These are phyloP conservation scores for Falco cherrug DNA, from an alignment of 2,797 vertebrate species.

Conservation along the genomic window DNA sequence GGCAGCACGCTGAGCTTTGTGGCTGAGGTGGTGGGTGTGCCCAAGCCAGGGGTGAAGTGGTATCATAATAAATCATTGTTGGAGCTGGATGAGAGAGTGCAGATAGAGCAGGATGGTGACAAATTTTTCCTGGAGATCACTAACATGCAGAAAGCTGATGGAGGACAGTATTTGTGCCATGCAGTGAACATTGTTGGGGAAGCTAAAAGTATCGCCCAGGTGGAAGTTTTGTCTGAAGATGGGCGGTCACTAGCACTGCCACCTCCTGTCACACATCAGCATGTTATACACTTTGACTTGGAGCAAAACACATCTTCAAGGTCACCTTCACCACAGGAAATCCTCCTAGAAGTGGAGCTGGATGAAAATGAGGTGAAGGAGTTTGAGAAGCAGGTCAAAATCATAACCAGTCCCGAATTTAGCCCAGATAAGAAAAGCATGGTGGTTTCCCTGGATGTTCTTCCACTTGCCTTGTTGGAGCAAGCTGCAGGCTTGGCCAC, in stretches of 20 bases:
- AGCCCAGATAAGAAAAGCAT: conserved; percentile 94
- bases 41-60: conserved; percentile 92
- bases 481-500: conserved; percentile 79
- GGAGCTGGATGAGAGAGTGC: conserved; percentile 78
- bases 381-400: conserved; percentile 98
- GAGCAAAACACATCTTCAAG: conserved; percentile 89
- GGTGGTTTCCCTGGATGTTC: conserved; percentile 95
- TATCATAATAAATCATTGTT: conserved; percentile 90
- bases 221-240: conserved; percentile 87
- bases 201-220: conserved; percentile 89
- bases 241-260: conserved; percentile 85
- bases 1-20: conserved; percentile 84
- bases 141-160: conserved; percentile 82
- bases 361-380: conserved; percentile 96
- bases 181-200: conserved; percentile 94
- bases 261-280: conserved; percentile 93
- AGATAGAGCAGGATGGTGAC: conserved; percentile 86
- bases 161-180: conserved; percentile 93
- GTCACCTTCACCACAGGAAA: conserved; percentile 97
- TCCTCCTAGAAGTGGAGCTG: conserved; percentile 94
- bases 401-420: conserved; percentile 95
- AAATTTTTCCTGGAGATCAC: conserved; percentile 84
- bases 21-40: conserved; percentile 90
- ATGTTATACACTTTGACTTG: conserved; percentile 96
- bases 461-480: conserved; percentile 89